phyloP scores from a whole-genome alignment of 1,140 invertebrate species.

The Philopotamus ludificatus region DNA sequence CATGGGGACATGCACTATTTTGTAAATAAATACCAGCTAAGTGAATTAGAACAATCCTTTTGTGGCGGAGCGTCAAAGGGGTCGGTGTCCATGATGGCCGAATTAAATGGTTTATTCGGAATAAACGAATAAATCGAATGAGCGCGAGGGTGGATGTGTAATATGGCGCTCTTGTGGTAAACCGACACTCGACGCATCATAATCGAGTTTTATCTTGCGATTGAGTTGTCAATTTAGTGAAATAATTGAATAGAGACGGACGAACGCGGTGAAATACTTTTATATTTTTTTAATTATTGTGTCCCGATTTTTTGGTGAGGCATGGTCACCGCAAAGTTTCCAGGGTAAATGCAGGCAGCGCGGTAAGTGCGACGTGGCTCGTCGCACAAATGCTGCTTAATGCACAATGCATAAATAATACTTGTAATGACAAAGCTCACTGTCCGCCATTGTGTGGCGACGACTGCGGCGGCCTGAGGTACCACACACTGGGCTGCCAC shows the following conservation, averaged over 20 bases:
- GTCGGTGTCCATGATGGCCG: no score
- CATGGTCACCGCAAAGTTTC: constrained; percentile 9
- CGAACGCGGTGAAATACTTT: no score
- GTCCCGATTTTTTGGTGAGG: background rate
- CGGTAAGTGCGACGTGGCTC: background rate
- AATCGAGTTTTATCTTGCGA: no score
- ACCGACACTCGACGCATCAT: no score
- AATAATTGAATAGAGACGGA: background rate
- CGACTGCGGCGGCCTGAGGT: constrained; percentile 7
- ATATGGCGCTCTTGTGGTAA: no score
- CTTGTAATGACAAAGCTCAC: constrained; percentile 38
- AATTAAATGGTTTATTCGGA: no score
- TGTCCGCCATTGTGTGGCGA: constrained; percentile 28
- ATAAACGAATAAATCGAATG: no score
- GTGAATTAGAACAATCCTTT: constrained; percentile 21
- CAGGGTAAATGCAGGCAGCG: background rate
- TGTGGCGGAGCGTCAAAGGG: constrained; percentile 23
- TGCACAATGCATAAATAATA: constrained; percentile 41
- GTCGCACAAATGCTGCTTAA: constrained; percentile 36
- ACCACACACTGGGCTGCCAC: background rate
- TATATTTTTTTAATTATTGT: no score
- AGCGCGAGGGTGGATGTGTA: no score
- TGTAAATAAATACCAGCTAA: constrained; percentile 35
- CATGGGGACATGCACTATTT: constrained; percentile 23
- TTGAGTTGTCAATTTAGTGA: background rate